Base-by-base conservation (phyloP, 2,888 invertebrate genomes). In the Catocala fraxini region DNA sequence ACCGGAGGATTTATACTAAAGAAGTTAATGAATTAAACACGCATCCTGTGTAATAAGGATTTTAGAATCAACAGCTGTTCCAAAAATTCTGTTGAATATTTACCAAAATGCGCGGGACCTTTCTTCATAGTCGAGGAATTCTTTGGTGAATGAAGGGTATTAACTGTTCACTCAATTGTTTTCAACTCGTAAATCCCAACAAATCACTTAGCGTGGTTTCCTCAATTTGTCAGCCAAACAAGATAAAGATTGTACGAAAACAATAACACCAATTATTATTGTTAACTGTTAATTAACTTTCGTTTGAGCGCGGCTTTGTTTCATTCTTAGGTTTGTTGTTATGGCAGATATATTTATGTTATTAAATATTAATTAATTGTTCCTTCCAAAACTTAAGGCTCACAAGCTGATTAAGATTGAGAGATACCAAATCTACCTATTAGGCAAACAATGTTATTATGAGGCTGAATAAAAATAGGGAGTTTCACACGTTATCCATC, bases 211-310 rank as follows among this genome's bases (percentile, higher is more conserved):
- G 61, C 63, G 48, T 58, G 64, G 70, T 75, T 72, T 69, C 65
- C 65, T 68, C 67, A 75, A 75, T 73, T 75, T 70, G 56, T 70
- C 66, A 68, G 68, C 65, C 65, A 72, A 77, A 77, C 68, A 66
- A 75, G 70, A 77, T 77, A 68, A 71, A 73, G 65, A 79, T 69
- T 70, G 60, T 52, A 62, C 55, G 71, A 68, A 77, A 73, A 74
- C 75, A 79, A 71, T 75, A 77, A 73, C 71, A 69, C 49, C 61
- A 55, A 68, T 73, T 75, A 70, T 73, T 75, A 70, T 63, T 64
- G 70, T 73, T 75, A 33, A n/a, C 53, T 42, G 25, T 33, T 54
- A 70, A 77, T 79, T 71, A 71, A 68, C 66, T 73, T 77, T 70
- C 70, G 68, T 69, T 73, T 66, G 65, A 61, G 64, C 62, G 66